Evolutionary conservation across 2,888 invertebrate species (phyloP).

Genomic region (Diarsia dahlii): DNA sequence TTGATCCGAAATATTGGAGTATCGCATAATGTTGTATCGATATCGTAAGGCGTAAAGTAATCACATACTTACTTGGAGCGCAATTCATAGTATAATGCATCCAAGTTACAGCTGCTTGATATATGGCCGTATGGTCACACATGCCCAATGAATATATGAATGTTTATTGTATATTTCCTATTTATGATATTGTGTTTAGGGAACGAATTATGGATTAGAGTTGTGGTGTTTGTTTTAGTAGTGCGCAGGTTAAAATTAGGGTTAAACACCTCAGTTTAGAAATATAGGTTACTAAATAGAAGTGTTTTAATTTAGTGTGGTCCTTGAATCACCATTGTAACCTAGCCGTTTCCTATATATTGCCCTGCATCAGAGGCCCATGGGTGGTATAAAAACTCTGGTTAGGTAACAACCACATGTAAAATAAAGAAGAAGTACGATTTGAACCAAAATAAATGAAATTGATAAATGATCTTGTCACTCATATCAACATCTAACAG

Average conservation of each 20-base stretch:
- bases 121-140: slow-evolving; percentile 44
- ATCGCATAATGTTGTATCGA: background rate
- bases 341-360: too few relatives aligned
- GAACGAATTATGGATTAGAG: slow-evolving; percentile 22
- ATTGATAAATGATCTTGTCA: too few relatives aligned
- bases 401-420: too few relatives aligned
- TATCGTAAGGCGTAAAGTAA: background rate
- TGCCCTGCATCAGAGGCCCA: too few relatives aligned
- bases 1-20: background rate
- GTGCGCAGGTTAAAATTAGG: background rate
- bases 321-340: too few relatives aligned
- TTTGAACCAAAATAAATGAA: too few relatives aligned
- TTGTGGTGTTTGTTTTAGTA: slow-evolving; percentile 2
- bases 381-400: too few relatives aligned
- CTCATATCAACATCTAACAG: too few relatives aligned
- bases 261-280: background rate
- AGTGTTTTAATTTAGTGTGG: too few relatives aligned
- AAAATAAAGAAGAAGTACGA: too few relatives aligned
- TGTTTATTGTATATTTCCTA: slow-evolving; percentile 52
- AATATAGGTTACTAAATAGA: too few relatives aligned
- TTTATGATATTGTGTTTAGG: slow-evolving; percentile 52
- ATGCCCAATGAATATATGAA: slow-evolving; percentile 65
- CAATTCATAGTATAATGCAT: slow-evolving; percentile 58
- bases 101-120: slow-evolving; percentile 53
- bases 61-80: slow-evolving; percentile 11